Percentiles rank a stretch among this genome's conserved stretches.
Conservation (phyloP, 2,888 invertebrate species). For the Acleris laterana region DNA sequence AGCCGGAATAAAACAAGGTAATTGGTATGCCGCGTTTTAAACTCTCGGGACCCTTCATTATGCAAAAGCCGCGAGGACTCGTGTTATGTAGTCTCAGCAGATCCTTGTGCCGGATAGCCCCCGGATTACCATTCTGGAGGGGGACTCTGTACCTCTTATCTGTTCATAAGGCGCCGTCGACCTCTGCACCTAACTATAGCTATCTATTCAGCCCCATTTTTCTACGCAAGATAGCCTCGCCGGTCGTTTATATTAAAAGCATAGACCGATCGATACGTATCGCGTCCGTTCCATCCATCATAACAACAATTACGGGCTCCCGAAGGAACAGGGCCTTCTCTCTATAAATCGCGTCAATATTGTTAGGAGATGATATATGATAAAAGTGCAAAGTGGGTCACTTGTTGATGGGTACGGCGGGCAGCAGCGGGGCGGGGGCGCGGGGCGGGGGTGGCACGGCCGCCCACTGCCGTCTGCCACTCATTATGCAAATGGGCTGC, state of each 20-base stretch:
- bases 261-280: slow-evolving; percentile 28
- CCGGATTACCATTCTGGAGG: slow-evolving; percentile 29
- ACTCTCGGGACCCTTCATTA: slow-evolving; percentile 30
- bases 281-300: slow-evolving; percentile 33
- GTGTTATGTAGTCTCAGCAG: slow-evolving; percentile 29
- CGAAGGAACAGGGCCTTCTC: slow-evolving; percentile 10
- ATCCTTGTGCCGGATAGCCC: slow-evolving; percentile 5
- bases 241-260: slow-evolving; percentile 29
- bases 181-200: slow-evolving; percentile 2
- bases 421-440: slow-evolving; percentile 44
- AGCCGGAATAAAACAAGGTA: slow-evolving; percentile 31
- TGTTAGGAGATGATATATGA: slow-evolving; percentile 47
- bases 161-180: slow-evolving; percentile 17
- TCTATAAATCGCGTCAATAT: slow-evolving; percentile 28
- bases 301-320: slow-evolving; percentile 23
- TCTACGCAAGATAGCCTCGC: slow-evolving; percentile 13
- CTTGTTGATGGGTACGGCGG: slow-evolving; percentile 47
- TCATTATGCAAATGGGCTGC: slow-evolving; percentile 75
- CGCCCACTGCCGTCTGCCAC: slow-evolving; percentile 49
- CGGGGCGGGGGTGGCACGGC: slow-evolving; percentile 37
- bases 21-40: slow-evolving; percentile 26
- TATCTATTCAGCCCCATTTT: slow-evolving; percentile 4
- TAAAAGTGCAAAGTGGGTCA: slow-evolving; percentile 62
- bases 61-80: slow-evolving; percentile 28
- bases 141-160: slow-evolving; percentile 23